Percentiles rank a stretch among this genome's conserved stretches.
Conservation (phyloP, 2,113 vertebrate species). For the Morone chrysops region DNA sequence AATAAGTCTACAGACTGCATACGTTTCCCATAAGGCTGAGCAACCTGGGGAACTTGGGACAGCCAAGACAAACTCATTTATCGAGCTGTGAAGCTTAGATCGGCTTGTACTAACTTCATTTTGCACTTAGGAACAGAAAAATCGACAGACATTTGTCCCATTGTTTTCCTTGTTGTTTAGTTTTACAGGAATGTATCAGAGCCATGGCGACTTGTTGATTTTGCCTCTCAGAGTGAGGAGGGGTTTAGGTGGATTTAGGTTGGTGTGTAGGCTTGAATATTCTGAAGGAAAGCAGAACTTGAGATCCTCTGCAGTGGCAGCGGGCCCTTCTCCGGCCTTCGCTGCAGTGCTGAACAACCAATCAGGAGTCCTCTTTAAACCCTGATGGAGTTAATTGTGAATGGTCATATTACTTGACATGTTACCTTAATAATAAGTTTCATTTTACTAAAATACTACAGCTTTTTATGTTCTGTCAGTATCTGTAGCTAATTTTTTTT, state of each 20-base stretch:
- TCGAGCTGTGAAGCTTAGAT: neutral
- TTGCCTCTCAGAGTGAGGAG: neutral
- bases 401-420: constrained; percentile 77
- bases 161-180: neutral
- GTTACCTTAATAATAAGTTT: constrained; percentile 66
- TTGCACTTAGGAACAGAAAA: neutral
- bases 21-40: constrained; percentile 20
- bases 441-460: constrained; percentile 57
- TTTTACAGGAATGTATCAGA: neutral
- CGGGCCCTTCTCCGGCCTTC: neutral
- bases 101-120: neutral
- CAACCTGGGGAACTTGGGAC: neutral
- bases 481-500: constrained; percentile 74
- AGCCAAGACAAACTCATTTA: neutral
- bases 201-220: neutral
- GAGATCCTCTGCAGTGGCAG: neutral
- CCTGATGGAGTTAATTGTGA: constrained; percentile 39
- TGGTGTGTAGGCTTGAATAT: neutral
- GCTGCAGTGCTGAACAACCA: constrained; percentile 1
- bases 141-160: too few relatives aligned
- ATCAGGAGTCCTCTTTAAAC: constrained; percentile 12
- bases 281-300: neutral
- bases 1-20: constrained; percentile 7
- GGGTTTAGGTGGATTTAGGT: neutral
- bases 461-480: constrained; percentile 75